A percentile compares a stretch with the other conserved stretches of the same genome.
These are phyloP conservation scores for Acanthurus tractus DNA, from an alignment of 2,797 vertebrate species.

Conservation along the genomic window DNA sequence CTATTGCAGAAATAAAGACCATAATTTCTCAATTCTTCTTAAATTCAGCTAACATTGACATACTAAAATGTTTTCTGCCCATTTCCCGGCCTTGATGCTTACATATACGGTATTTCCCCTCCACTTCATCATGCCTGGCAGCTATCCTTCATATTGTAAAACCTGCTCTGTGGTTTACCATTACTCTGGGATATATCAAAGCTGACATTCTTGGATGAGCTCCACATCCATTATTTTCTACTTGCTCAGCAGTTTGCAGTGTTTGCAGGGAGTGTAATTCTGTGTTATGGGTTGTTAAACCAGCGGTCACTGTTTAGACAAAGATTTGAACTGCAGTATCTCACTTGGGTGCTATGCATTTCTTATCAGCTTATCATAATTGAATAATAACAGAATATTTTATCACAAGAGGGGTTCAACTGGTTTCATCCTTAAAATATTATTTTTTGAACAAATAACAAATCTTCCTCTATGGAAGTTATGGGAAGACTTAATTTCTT, in stretches of 20 bases:
- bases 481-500: too few species aligned
- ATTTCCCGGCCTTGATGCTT: slow-evolving; percentile 27
- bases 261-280: slow-evolving; percentile 27
- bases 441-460: neutral
- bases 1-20: too few species aligned
- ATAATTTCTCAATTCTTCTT: neutral
- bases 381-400: neutral
- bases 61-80: slow-evolving; percentile 16
- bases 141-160: slow-evolving; percentile 52
- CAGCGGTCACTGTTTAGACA: neutral
- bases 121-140: slow-evolving; percentile 40
- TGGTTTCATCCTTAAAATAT: neutral
- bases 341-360: neutral
- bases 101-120: slow-evolving; percentile 1
- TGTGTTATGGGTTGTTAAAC: slow-evolving; percentile 47
- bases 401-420: neutral
- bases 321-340: slow-evolving; percentile 13
- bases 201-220: slow-evolving; percentile 46
- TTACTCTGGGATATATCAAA: slow-evolving; percentile 64
- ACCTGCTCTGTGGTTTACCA: slow-evolving; percentile 50
- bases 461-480: neutral
- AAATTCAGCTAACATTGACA: neutral
- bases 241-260: slow-evolving; percentile 41
- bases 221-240: slow-evolving; percentile 52
- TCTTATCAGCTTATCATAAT: neutral